Base-by-base conservation (phyloP, 2,888 invertebrate genomes). In the Capitulum mitella region DNA sequence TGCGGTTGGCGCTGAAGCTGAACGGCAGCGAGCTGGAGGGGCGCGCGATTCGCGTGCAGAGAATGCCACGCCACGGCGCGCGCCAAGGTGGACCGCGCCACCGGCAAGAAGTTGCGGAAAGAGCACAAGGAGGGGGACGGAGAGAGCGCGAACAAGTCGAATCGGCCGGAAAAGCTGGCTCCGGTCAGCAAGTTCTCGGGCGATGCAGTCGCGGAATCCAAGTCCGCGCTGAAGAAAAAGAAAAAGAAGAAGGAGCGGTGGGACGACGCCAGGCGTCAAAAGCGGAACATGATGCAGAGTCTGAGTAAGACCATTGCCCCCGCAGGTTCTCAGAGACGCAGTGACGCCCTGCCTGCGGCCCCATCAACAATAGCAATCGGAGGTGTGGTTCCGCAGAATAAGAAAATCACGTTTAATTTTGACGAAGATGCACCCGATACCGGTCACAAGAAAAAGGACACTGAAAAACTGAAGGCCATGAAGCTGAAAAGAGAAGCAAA, bases 21-120 rank as follows among this genome's bases (percentile, higher is more conserved):
- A 34, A 79, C 48, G 54, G 43, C 22, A 58, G 61, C 32, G 40
- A 74, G 26, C 37, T 79, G 48, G 46, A 43, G 32, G 48, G 51
- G n/a, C 61, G 75, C 12, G 14, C 19, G 22, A 78, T 79, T 12
- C 78, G 79, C 51, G 79, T 79, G 8, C 70, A 70, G 48, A 76
- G n/a, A 26, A 29, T 43, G 76, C 10, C 76, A 46, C 29, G 76
- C 46, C 46, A 48, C 43, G 29, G 76, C 76, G 29, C 29, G 16
- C 3, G 12, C 29, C 46, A 76, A 76, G 19, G 70, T 70, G 26
- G 70, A 70, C 37, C 37, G 37, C 16, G 0, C 19, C 40, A 70
- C 70, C 10, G 70, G 70, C 26, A 37, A 40, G 70, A 70, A 70
- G 70, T 26, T 70, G 70, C n/a, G 46, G 46, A 76, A n/a, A 29